Percentiles rank a stretch among this genome's conserved stretches.
Conservation (phyloP, 2,113 vertebrate genomes). For the human region DNA sequence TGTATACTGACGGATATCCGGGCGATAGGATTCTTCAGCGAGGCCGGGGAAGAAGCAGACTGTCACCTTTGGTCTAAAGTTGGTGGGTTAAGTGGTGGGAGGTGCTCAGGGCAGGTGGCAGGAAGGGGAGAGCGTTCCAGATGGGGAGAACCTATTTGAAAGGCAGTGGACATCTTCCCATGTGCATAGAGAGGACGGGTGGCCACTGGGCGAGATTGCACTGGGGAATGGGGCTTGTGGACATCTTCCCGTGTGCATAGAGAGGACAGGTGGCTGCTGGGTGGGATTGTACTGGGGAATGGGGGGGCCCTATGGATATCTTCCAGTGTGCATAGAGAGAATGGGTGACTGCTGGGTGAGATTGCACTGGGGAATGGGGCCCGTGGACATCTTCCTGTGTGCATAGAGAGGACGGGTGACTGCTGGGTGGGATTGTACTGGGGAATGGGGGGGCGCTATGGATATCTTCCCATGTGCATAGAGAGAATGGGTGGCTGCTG, state of each 20-base stretch:
- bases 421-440: neutral
- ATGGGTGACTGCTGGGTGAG: neutral
- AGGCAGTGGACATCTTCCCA: neutral
- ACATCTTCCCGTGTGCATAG: neutral
- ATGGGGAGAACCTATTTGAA: neutral
- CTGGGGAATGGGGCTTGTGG: fast-evolving
- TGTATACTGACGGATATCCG: neutral
- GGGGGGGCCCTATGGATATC: too few relatives aligned
- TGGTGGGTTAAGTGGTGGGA: fast-evolving
- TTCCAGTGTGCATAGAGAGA: neutral
- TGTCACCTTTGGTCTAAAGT: neutral
- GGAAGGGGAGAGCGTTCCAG: neutral
- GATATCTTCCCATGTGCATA: neutral
- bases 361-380: too few relatives aligned
- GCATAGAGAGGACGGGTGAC: neutral
- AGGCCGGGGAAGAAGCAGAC: neutral
- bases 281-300: too few relatives aligned
- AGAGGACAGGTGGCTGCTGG: neutral
- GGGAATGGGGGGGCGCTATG: too few relatives aligned
- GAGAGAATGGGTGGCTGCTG: neutral
- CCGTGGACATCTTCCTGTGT: neutral
- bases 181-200: neutral
- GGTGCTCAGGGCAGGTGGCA: neutral
- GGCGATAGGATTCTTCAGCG: neutral
- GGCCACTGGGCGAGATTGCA: neutral